A percentile compares a stretch with the other conserved stretches of the same genome.
These are phyloP conservation scores for Lasioglossum villosulum DNA, from an alignment of 2,888 invertebrate species.

Conservation along the genomic window DNA sequence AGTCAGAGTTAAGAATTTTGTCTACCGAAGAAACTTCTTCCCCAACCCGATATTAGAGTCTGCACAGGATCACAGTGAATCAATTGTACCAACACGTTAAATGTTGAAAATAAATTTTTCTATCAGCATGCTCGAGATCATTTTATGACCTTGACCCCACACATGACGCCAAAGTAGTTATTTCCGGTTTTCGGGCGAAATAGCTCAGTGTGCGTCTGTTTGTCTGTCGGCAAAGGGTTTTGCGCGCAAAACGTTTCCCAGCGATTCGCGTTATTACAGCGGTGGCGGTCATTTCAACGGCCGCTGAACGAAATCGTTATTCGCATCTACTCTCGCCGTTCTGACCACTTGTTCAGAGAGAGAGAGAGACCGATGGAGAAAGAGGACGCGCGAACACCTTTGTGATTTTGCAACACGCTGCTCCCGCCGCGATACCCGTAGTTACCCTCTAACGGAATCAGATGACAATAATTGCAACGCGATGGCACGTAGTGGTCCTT, in stretches of 20 bases:
- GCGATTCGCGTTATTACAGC: neutral
- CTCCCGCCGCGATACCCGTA: conserved; percentile 35
- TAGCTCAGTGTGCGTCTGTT: neutral
- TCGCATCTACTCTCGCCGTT: neutral
- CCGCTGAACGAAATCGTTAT: conserved; percentile 4
- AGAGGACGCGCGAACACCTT: conserved; percentile 30
- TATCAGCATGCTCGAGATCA: too few relatives aligned
- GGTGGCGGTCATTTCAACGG: neutral
- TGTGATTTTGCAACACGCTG: conserved; percentile 24
- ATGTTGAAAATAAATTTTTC: too few relatives aligned
- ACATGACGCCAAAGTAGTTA: neutral
- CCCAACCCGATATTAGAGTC: too few relatives aligned
- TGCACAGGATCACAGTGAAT: too few relatives aligned
- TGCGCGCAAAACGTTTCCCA: neutral
- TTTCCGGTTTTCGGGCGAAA: neutral
- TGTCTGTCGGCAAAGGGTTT: neutral
- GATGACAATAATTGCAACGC: conserved; percentile 62
- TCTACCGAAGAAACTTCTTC: too few relatives aligned
- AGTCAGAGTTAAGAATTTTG: too few relatives aligned
- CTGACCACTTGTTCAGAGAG: neutral
- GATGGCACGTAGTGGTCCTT: conserved; percentile 52
- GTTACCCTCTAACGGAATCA: conserved; percentile 59
- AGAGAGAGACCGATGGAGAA: too few relatives aligned
- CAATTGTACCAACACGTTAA: too few relatives aligned
- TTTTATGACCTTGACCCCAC: too few relatives aligned